Percentiles rank a stretch among this genome's conserved stretches.
phyloP scores from a whole-genome alignment of 53 echinoderm and acorn worm genomes.

The Henricia sp. region DNA sequence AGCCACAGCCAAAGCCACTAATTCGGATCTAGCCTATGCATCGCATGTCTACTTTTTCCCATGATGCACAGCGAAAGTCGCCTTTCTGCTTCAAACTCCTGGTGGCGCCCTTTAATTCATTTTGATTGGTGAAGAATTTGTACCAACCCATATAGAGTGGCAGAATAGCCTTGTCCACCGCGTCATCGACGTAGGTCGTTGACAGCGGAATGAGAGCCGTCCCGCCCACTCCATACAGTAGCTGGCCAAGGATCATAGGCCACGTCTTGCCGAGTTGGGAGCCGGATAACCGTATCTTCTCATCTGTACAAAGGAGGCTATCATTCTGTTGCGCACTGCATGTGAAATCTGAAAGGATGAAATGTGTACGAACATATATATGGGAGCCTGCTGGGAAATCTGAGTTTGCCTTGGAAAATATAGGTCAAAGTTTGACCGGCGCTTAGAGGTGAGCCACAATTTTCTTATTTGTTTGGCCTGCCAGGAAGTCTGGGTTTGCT shows the following conservation, averaged over 20 bases:
- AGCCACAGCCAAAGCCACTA: too few species aligned
- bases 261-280: slow-evolving; percentile 43
- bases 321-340: neutral
- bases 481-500: too few species aligned
- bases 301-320: slow-evolving; percentile 14
- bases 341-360: neutral
- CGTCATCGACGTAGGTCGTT: slow-evolving; percentile 63
- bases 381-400: too few species aligned
- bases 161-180: slow-evolving; percentile 24
- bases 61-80: neutral
- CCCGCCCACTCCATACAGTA: slow-evolving; percentile 43
- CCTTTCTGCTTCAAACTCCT: neutral
- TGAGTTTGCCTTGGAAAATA: too few species aligned
- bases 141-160: slow-evolving; percentile 61
- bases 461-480: too few species aligned
- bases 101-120: neutral
- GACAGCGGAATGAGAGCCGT: slow-evolving; percentile 49
- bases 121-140: neutral
- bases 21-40: too few species aligned
- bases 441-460: too few species aligned
- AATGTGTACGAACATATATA: too few species aligned
- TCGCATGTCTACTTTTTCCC: neutral
- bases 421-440: too few species aligned
- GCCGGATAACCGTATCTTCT: slow-evolving; percentile 25
- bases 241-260: slow-evolving; percentile 56